Base-by-base conservation (phyloP, 1,140 invertebrate genomes). In the Steinernema feltiae region DNA sequence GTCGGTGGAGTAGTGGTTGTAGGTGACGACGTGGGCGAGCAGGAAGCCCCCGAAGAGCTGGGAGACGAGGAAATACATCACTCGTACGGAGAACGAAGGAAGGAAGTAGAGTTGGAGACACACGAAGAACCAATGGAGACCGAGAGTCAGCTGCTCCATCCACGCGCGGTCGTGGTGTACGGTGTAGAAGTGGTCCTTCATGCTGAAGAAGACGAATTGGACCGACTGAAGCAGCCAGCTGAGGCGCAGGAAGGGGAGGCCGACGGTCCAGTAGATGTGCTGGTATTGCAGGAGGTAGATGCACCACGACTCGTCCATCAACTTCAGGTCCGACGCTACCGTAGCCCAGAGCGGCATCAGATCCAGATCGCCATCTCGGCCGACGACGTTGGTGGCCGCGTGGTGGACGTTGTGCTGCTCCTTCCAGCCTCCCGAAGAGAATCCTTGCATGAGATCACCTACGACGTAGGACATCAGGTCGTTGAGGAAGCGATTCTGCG, bases 351-450 rank as follows among this genome's bases (percentile, higher is more conserved):
- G 82, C 2, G 84, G 84, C 76, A 85, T 74, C 41, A 85, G 70
- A 71, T 85, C 84, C 29, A 85, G 77, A 75, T 85, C 84, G 27
- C 84, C 84, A 53, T 85, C 84, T 71, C 84, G 32, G 29, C 80
- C 83, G 15, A 85, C 80, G 7, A 86, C 84, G 73, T 85, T 85
- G 27, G 84, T 86, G 1, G 84, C 84, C 32, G 84, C 84, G 48
- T 85, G 84, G 74, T 85, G 84, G n/a, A 86, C 79, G 73, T 85
- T 85, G 73, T 85, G 84, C 71, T 85, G 83, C 35, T 86, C 82
- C 74, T 85, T 85, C 84, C 84, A 85, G 15, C 85, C 84, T n/a
- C 79, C 82, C 1, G 82, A 81, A 12, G 83, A 85, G 71, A 85
- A 85, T 15, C 84, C 84, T 75, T 85, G 85, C 31, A 84, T 35